phyloP scores from a whole-genome alignment of 2,113 vertebrate genomes.

The Cyanoderma ruficeps region DNA sequence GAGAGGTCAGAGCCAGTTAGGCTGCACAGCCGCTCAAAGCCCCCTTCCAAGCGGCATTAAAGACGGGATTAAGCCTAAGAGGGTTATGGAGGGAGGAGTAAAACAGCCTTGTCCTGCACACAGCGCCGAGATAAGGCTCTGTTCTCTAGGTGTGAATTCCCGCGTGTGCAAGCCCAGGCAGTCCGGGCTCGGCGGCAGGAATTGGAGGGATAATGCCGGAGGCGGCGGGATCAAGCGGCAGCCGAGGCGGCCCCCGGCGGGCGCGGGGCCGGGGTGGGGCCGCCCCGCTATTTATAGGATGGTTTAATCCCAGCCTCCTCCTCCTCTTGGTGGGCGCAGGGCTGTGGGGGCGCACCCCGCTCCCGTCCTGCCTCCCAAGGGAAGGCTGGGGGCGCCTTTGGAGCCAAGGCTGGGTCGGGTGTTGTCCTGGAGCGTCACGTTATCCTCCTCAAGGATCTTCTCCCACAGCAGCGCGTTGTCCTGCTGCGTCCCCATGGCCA shows the following conservation, averaged over 20 bases:
- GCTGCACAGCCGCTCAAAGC: slow-evolving; percentile 59
- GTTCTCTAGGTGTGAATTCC: slow-evolving; percentile 36
- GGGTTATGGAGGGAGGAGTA: slow-evolving; percentile 53
- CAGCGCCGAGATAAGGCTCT: slow-evolving; percentile 55
- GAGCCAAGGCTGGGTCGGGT: accelerated
- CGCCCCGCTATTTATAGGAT: background rate
- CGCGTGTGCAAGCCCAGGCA: background rate
- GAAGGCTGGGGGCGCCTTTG: accelerated
- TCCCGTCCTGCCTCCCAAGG: background rate
- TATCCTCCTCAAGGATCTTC: background rate
- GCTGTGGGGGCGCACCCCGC: background rate
- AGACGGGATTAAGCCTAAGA: slow-evolving; percentile 67
- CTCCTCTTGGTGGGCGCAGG: accelerated
- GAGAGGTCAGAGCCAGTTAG: slow-evolving; percentile 43
- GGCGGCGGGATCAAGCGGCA: slow-evolving; percentile 14
- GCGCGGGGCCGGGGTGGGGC: background rate
- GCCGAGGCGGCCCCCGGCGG: background rate
- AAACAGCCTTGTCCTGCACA: slow-evolving; percentile 56
- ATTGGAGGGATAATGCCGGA: background rate
- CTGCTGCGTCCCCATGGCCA: background rate
- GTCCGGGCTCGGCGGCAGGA: background rate
- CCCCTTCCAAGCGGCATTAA: slow-evolving; percentile 62
- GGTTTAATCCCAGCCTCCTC: background rate
- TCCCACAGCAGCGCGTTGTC: background rate
- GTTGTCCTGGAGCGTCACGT: background rate